Conservation (phyloP, 2,888 invertebrate species). For the Patella caerulea region DNA sequence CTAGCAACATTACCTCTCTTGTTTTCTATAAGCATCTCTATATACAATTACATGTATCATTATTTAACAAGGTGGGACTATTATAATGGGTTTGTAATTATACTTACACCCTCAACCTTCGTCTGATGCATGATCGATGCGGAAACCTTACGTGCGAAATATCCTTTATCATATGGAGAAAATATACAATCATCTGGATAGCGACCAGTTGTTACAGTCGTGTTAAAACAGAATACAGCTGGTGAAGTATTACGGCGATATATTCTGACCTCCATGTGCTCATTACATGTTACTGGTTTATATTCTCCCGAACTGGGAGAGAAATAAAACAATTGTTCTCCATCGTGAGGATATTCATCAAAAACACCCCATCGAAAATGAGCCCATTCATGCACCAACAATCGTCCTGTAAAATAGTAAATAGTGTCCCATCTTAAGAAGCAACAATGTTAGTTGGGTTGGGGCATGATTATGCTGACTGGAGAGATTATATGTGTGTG, state of each 20-base stretch:
- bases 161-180: slow-evolving; percentile 43
- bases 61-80: too few relatives aligned
- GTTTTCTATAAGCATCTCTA: too few relatives aligned
- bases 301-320: slow-evolving; percentile 46
- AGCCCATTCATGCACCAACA: slow-evolving; percentile 60
- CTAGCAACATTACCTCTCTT: too few relatives aligned
- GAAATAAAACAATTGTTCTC: slow-evolving; percentile 55
- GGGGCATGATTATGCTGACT: too few relatives aligned
- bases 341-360: slow-evolving; percentile 54
- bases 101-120: too few relatives aligned
- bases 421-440: too few relatives aligned
- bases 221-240: not conserved
- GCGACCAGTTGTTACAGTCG: slow-evolving; percentile 34
- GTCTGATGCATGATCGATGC: slow-evolving; percentile 44
- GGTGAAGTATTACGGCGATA: not conserved
- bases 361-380: slow-evolving; percentile 61
- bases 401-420: slow-evolving; percentile 41
- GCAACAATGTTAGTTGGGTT: too few relatives aligned
- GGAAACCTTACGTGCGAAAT: slow-evolving; percentile 51
- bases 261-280: slow-evolving; percentile 39
- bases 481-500: too few relatives aligned
- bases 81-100: too few relatives aligned
- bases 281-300: slow-evolving; percentile 50
- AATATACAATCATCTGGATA: slow-evolving; percentile 51
- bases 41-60: too few relatives aligned